Base-by-base conservation (phyloP, 2,888 invertebrate genomes). In the Stenotaenia linearis region DNA sequence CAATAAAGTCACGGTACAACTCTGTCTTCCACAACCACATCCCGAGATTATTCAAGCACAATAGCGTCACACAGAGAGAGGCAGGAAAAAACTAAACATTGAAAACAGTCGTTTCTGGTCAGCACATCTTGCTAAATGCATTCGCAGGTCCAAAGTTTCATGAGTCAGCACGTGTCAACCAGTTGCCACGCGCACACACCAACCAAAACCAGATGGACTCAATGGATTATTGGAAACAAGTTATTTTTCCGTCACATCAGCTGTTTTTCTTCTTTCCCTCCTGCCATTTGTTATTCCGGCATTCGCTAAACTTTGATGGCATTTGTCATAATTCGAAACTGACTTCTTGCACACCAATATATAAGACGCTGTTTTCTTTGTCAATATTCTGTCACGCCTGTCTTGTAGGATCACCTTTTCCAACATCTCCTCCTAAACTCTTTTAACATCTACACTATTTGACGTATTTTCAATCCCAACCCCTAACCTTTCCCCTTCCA, bases 121-220 rank as follows among this genome's bases (percentile, higher is more conserved):
- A 56, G 56, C 56, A 56, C 56, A 56, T 56, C 56, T 56, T 56
- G 56, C 56, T 56, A 56, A 56, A 56, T 56, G 56, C 56, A 56
- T 56, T 56, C 56, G 18, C 56, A 18, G 56, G 56, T 56, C 18
- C 56, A 56, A 56, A 56, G 56, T 56, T 56, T 56, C 56, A 56
- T 56, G 56, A 56, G 56, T 56, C 56, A 56, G 56, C 56, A 56
- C 56, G 56, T 56, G 56, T 56, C 56, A 56, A 56, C 56, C 56
- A 56, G 56, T 56, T 37, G 56, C 56, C 18, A 56, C 56, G 56
- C 56, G n/a, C n/a, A 56, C 56, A 56, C 56, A 56, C 56, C 18
- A 21, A 56, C 56, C 18, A 37, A 37, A 37, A 37, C 37, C 56
- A 56, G 56, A 56, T 56, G 56, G 56, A 56, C 56, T 56, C 56